These are phyloP conservation scores for Perizoma flavofasciatum DNA, from an alignment of 2,888 invertebrate genomes.

Conservation along the genomic window DNA sequence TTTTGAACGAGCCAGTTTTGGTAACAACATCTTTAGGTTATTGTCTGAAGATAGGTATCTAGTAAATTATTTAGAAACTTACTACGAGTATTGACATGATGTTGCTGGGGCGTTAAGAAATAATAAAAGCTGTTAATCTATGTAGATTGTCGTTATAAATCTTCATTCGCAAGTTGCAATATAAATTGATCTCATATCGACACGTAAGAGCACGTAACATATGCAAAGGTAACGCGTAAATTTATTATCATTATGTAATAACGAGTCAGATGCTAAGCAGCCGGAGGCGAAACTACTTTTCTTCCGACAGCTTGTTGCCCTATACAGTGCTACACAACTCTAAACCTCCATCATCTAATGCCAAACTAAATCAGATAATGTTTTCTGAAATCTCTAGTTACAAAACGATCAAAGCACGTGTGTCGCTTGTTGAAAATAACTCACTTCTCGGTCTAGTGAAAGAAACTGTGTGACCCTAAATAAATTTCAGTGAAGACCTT, in stretches of 20 bases:
- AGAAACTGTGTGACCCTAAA: too few relatives aligned
- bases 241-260: conserved; percentile 36
- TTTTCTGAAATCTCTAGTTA: too few relatives aligned
- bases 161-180: conserved; percentile 15
- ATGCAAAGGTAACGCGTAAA: conserved; percentile 26
- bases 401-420: too few relatives aligned
- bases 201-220: conserved; percentile 29
- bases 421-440: too few relatives aligned
- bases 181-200: conserved; percentile 29
- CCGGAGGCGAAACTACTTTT: conserved; percentile 38
- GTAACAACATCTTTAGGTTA: too few relatives aligned
- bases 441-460: too few relatives aligned
- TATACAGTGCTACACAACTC: conserved; percentile 19
- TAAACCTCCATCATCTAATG: background rate
- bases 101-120: background rate
- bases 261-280: conserved; percentile 31
- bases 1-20: too few relatives aligned
- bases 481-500: too few relatives aligned
- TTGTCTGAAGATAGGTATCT: too few relatives aligned
- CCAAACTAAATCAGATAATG: background rate
- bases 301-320: conserved; percentile 36
- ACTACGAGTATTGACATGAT: too few relatives aligned
- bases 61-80: too few relatives aligned
- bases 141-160: conserved; percentile 27
- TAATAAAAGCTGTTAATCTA: conserved; percentile 1